Percentiles rank a stretch among this genome's conserved stretches.
Conservation (phyloP, 2,113 vertebrate genomes). For the Anser cygnoides region DNA sequence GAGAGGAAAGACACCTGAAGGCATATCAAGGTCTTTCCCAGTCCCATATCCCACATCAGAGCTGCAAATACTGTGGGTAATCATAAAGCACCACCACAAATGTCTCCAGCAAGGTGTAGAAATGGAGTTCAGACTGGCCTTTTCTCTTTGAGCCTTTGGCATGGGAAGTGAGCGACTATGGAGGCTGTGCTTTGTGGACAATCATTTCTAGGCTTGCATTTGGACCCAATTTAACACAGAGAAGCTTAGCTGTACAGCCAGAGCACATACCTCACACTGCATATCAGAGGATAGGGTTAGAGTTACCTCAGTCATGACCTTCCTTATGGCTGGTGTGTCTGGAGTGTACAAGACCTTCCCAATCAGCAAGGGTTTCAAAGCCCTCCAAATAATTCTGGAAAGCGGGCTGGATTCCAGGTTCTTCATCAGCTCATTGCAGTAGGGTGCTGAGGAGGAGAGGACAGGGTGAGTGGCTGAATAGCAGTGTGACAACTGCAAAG, state of each 20-base stretch:
- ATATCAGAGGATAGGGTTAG: neutral
- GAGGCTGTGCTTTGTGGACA: neutral
- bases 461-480: neutral
- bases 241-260: neutral
- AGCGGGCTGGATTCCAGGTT: slow-evolving; percentile 92
- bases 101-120: neutral
- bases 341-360: slow-evolving; percentile 97
- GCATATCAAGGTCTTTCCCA: neutral
- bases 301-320: slow-evolving; percentile 91
- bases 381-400: slow-evolving; percentile 95
- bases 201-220: neutral
- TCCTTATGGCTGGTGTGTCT: slow-evolving; percentile 86
- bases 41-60: neutral
- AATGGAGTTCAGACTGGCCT: neutral
- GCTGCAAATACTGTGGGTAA: neutral
- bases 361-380: slow-evolving; percentile 91
- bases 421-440: slow-evolving; percentile 93
- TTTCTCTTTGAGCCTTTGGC: neutral
- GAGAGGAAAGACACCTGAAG: neutral
- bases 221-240: neutral
- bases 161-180: neutral
- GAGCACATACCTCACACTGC: neutral
- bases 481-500: neutral
- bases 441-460: slow-evolving; percentile 81
- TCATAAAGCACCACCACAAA: neutral